Percentiles rank a stretch among this genome's conserved stretches.
Conservation (phyloP, 2,797 vertebrate genomes). For the Sebastes aleutianus region DNA sequence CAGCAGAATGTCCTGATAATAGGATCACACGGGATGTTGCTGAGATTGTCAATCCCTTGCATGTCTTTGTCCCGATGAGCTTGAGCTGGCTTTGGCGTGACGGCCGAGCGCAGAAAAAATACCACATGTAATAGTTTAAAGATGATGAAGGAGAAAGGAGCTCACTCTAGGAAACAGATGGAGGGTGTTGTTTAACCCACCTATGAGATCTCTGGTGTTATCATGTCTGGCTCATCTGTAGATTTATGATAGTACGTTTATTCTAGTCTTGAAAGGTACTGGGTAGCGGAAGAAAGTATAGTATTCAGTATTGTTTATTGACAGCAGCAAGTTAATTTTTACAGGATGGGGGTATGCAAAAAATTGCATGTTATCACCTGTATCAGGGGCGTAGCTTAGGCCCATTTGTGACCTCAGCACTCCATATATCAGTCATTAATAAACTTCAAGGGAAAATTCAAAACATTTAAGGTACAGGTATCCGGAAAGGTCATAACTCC, state of each 20-base stretch:
- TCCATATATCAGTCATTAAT: background rate
- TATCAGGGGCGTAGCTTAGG: background rate
- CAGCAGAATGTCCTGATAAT: slow-evolving; percentile 46
- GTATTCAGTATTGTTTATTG: background rate
- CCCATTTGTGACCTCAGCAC: background rate
- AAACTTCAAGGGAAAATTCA: background rate
- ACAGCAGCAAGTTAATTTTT: background rate
- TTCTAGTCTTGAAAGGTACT: background rate
- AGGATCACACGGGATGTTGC: slow-evolving; percentile 51
- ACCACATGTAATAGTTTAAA: slow-evolving; percentile 66
- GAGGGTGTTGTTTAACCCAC: slow-evolving; percentile 48
- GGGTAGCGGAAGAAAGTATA: background rate
- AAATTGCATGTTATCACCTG: background rate
- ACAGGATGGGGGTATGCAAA: background rate
- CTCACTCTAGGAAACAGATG: slow-evolving; percentile 58
- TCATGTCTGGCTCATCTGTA: slow-evolving; percentile 8
- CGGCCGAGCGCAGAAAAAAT: slow-evolving; percentile 32
- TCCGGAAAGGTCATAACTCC: background rate
- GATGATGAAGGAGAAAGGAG: slow-evolving; percentile 47
- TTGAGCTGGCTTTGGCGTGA: slow-evolving; percentile 53
- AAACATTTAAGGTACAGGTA: background rate
- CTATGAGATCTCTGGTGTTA: slow-evolving; percentile 30
- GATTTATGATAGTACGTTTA: background rate
- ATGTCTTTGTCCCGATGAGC: slow-evolving; percentile 43
- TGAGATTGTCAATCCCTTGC: slow-evolving; percentile 39